These are phyloP conservation scores for Agonopterix subpropinquella DNA, from an alignment of 2,888 invertebrate species.

Conservation along the genomic window DNA sequence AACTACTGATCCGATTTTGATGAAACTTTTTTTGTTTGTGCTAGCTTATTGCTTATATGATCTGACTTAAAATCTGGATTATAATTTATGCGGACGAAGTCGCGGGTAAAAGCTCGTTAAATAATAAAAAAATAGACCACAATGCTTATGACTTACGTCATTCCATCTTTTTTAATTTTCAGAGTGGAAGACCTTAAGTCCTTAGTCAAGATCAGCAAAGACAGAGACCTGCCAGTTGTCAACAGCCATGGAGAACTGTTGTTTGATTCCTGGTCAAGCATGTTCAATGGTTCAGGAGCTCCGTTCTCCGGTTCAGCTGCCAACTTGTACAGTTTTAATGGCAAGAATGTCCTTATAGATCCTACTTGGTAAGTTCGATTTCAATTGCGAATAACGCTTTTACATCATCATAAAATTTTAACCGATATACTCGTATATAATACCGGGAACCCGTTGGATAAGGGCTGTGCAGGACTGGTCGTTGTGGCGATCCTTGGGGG, in stretches of 20 bases:
- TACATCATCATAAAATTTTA: slow-evolving; percentile 1
- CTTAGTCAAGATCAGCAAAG: slow-evolving; percentile 22
- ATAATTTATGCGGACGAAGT: too few species aligned
- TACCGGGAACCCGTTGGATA: too few species aligned
- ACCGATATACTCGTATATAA: neutral
- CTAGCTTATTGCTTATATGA: too few species aligned
- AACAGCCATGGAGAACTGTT: slow-evolving; percentile 39
- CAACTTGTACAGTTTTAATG: slow-evolving; percentile 49
- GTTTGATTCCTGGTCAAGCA: slow-evolving; percentile 50
- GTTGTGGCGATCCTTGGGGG: too few species aligned
- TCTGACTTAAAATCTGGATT: too few species aligned
- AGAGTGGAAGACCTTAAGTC: slow-evolving; percentile 32
- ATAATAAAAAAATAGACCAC: too few species aligned
- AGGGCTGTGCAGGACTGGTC: too few species aligned
- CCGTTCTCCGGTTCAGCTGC: slow-evolving; percentile 13
- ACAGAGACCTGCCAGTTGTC: slow-evolving; percentile 36
- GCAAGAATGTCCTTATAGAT: slow-evolving; percentile 46
- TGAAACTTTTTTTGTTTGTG: too few species aligned
- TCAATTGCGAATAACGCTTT: too few species aligned
- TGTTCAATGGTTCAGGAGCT: slow-evolving; percentile 46
- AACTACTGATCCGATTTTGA: too few species aligned
- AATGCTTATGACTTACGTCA: neutral
- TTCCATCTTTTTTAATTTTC: slow-evolving; percentile 10
- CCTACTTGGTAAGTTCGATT: slow-evolving; percentile 37
- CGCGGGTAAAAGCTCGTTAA: too few species aligned